Conservation (phyloP, 2,888 invertebrate species). For the Drosophila falleni region DNA sequence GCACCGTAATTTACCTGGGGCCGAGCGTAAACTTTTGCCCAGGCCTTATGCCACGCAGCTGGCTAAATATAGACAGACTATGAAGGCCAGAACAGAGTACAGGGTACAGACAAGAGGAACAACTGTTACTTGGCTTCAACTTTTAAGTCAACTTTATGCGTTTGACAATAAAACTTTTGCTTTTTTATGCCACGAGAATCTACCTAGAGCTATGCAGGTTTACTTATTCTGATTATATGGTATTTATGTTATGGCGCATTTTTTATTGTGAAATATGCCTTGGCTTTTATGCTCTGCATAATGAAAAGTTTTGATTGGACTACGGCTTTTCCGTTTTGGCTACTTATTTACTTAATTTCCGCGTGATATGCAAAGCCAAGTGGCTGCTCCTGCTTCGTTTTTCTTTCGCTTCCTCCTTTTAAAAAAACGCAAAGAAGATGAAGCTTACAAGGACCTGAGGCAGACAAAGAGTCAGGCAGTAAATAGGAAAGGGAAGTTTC, state of each 20-base stretch:
- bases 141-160: conserved; percentile 77
- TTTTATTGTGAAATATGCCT: conserved; percentile 69
- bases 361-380: conserved; percentile 64
- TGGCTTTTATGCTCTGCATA: conserved; percentile 46
- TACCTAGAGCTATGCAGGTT: conserved; percentile 8
- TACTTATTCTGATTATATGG: conserved; percentile 43
- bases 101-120: conserved; percentile 12
- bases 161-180: conserved; percentile 77
- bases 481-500: conserved; percentile 15
- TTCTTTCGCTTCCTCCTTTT: background rate
- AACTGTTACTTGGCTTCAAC: conserved; percentile 56
- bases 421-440: conserved; percentile 27
- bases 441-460: conserved; percentile 20
- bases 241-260: conserved; percentile 64
- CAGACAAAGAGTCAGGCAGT: conserved; percentile 28
- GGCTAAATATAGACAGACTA: conserved; percentile 67
- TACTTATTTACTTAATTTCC: conserved; percentile 80
- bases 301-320: conserved; percentile 76
- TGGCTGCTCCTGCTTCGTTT: conserved; percentile 29
- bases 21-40: conserved; percentile 40
- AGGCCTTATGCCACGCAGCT: conserved; percentile 13
- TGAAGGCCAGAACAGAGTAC: background rate
- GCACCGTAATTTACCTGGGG: conserved; percentile 70
- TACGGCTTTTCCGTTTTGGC: conserved; percentile 50
- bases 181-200: conserved; percentile 38